Base-by-base conservation (phyloP, 2,113 vertebrate species). In the Capricornis sumatraensis region DNA sequence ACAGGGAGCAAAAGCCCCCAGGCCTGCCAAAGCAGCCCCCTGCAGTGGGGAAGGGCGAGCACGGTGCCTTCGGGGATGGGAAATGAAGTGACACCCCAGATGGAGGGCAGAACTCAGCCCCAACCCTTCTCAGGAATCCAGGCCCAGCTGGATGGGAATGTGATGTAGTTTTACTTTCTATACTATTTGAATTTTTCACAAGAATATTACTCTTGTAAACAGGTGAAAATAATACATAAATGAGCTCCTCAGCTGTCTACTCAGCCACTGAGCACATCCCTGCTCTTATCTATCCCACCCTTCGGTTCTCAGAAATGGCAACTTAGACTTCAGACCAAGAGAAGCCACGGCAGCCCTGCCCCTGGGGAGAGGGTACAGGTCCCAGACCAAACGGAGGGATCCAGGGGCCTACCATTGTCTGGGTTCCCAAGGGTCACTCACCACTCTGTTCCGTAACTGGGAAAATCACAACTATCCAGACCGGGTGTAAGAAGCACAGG, bases 271-370 rank as follows among this genome's bases (percentile, higher is more conserved):
- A 12, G 78, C 81, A 57, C 14, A 8, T 40, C 6, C 67, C 53
- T n/a, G 8, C 30, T 33, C 7, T 7, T 13, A 12, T 13, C 23
- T 4, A 0, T 7, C 13, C 40, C 4, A 1, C 16, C 21, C 19
- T 87, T 45, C 47, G 28, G 50, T 53, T 81, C 8, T 40, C 55
- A 52, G n/a, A 60, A 47, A 36, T 28, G 6, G 52, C 76, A 50
- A 58, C 25, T 40, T 12, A 17, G 40, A 57, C 25, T 45, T 50
- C 10, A 33, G 33, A 19, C 57, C 23, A 12, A 28, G n/a, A 57
- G 89, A 71, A 57, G 14, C 17, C 53, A 28, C 27, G 4, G 43
- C 3, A 40, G 86, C 47, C 21, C 47, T 21, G 5, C 36, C 85
- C 50, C 27, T 1, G 3, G 40, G 40, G 55, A 55, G 53, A 52